These are phyloP conservation scores for Sapajus apella DNA, from an alignment of 2,113 vertebrate genomes.

Conservation along the genomic window DNA sequence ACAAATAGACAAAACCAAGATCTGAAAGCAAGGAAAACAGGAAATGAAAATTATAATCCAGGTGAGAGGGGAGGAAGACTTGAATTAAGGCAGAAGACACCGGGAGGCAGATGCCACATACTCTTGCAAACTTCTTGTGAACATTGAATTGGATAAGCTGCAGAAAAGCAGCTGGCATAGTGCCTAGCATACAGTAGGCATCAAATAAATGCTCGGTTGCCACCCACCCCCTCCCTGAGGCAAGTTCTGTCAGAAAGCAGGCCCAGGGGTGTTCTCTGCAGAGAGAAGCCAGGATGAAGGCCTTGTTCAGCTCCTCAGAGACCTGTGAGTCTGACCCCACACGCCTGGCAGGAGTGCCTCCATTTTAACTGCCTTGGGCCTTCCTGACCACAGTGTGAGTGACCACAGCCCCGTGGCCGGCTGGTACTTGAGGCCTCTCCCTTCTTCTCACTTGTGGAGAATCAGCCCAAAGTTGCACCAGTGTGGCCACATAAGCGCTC, in stretches of 20 bases:
- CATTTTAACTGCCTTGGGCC: neutral
- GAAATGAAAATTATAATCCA: neutral
- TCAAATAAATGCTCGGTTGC: neutral
- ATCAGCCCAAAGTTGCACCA: neutral
- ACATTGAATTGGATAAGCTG: neutral
- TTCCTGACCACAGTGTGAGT: neutral
- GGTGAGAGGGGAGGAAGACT: neutral
- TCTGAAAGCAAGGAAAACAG: slow-evolving; percentile 2
- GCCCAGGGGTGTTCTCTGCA: neutral
- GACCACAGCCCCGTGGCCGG: neutral
- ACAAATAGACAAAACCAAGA: slow-evolving; percentile 43
- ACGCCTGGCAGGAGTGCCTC: neutral
- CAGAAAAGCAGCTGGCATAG: neutral
- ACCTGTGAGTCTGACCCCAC: neutral
- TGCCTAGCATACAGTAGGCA: neutral
- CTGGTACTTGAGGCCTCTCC: neutral
- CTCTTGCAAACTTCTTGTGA: neutral
- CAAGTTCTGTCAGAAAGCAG: neutral
- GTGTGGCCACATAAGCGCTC: neutral
- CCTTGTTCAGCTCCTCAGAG: neutral
- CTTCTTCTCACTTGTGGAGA: neutral
- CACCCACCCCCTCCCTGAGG: neutral
- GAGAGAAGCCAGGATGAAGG: neutral
- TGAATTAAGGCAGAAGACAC: neutral
- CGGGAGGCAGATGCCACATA: neutral